phyloP scores from a whole-genome alignment of 2,113 vertebrate species.

The Hippoglossus stenolepis region DNA sequence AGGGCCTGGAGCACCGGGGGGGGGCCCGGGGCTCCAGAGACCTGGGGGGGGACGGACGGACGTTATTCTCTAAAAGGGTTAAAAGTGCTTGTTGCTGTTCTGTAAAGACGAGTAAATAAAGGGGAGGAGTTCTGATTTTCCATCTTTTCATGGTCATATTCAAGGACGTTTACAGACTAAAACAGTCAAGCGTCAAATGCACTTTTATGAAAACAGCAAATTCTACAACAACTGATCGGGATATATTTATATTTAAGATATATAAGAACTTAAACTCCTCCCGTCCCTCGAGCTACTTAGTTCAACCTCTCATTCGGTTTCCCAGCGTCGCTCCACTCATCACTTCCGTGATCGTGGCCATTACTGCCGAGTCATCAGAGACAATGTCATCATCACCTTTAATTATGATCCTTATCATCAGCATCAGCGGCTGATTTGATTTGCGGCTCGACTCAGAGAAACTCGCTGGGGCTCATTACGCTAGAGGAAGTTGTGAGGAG shows the following conservation, averaged over 20 bases:
- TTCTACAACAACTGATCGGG: too few species aligned
- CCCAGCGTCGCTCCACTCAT: too few species aligned
- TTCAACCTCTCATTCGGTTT: too few species aligned
- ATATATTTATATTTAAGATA: too few species aligned
- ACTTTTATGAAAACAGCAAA: too few species aligned
- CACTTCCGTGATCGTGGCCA: conserved; percentile 1
- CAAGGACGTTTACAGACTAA: too few species aligned
- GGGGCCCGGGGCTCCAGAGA: conserved; percentile 12
- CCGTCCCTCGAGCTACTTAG: too few species aligned
- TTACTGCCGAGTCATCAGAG: conserved; percentile 21
- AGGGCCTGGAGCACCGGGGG: neutral
- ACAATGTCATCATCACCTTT: neutral
- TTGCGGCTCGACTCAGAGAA: neutral
- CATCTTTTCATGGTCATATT: too few species aligned
- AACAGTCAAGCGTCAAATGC: too few species aligned
- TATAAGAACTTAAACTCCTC: too few species aligned
- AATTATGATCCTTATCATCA: neutral
- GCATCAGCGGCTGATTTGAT: conserved; percentile 43
- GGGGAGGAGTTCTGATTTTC: neutral
- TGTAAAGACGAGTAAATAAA: neutral
- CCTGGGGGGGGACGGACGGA: neutral
- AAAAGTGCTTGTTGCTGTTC: neutral
- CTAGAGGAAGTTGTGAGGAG: neutral
- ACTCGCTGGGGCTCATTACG: neutral
- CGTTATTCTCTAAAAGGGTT: conserved; percentile 13